Evolutionary conservation across 2,888 invertebrate species (phyloP), one percentile per base, ranked within the genome.

Genomic region (Tetragnatha montana): DNA sequence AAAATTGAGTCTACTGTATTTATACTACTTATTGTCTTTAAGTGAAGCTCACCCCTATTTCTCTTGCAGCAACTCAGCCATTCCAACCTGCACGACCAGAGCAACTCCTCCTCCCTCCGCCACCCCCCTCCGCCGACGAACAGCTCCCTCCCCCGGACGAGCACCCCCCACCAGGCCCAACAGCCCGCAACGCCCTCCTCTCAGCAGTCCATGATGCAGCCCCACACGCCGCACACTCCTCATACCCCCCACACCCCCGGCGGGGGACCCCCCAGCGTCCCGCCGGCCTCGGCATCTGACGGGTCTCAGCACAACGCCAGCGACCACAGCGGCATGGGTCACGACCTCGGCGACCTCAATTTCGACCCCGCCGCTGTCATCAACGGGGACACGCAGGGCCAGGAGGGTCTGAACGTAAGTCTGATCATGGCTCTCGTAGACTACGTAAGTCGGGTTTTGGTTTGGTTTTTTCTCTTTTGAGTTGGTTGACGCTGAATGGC

Each of bases 281-380:
- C 91, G 75, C 91, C 90, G 75, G 81, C 92, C 85, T 91, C 91
- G 35, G 89, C 91, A 8, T 90, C 89, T 51, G 90, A 92, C 75
- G 92, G 91, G 81, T 92, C 92, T 92, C 93, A 92, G 92, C 94
- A 92, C 93, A 93, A 79, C n/a, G 87, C 91, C 4, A 86, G 90
- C 7, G 85, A 90, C 60, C 60, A 90, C 12, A 69, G 89, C 3
- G 68, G 91, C 60, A 68, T 90, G 3, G 89, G 89, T 10, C 91
- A 90, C 3, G 91, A 91, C 81, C 81, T 92, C 21, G 87, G 91
- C 79, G 97, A 97, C 94, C 95, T 98, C 93, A 97, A 97, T 94
- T 98, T 98, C 93, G 98, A 98, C 94, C 98, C 98, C 69, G 96
- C 97, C 92, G 97, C 97, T 91, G 97, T 97, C 92, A 98, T 98